Base-by-base conservation (phyloP, 2,888 invertebrate species). In the Pyrgus malvae region DNA sequence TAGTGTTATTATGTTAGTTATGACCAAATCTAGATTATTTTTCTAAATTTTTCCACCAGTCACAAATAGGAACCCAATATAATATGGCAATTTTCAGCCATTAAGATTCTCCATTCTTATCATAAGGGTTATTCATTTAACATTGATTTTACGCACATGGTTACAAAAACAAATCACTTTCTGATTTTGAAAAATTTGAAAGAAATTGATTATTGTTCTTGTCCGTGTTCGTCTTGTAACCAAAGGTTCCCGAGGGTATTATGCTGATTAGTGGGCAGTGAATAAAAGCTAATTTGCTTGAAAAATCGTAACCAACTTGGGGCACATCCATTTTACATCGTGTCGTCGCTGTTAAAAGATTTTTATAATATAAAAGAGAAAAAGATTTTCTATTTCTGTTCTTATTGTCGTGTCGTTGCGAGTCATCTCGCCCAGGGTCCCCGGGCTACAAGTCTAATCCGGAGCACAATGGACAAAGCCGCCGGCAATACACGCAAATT, bases 401-500 rank as follows among this genome's bases (percentile, higher is more conserved):
- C 8, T 42, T 23, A 41, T 31, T 41, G 40, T 49, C 46, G 25
- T 6, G 40, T 21, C 48, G 25, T 27, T 31, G 38, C 48, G 14
- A 49, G 48, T 29, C 35, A 31, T 23, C 31, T 41, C 6, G 33
- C 21, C 21, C 25, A 1, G 37, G 9, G n/a, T 7, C 49, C 27
- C 23, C 41, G 42, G 50, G 42, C 42, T 50, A 17, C 37, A 19
- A 42, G 42, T 42, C 42, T 42, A 42, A 50, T 50, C 35, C 42
- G 35, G 50, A 11, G 50, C 33, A 50, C 50, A 50, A 50, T 50
- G 42, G 41, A 17, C 33, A 35, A 33, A 44, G 44, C 44, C 44
- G 51, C 25, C 51, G 44, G 44, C 51, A 27, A 37, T 44, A 44
- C 51, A 44, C 51, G 42, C 42, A 51, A 51, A 51, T 51, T 51